Evolutionary conservation across 2,797 vertebrate species (phyloP).

Genomic region (Enteromius trimaculatus): DNA sequence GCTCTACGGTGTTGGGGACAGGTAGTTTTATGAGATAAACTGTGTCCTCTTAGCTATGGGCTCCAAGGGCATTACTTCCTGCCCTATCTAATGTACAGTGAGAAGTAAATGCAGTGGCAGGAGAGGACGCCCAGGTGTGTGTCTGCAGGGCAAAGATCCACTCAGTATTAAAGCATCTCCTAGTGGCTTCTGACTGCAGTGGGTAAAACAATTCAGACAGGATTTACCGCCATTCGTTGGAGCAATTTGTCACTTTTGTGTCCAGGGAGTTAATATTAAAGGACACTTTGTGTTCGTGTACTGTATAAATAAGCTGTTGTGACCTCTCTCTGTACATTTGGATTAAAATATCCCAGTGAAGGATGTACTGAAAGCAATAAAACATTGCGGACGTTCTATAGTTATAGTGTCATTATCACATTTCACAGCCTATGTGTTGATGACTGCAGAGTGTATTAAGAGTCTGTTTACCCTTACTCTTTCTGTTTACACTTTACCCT

Average conservation of each 20-base stretch:
- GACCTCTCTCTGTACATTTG: slow-evolving; percentile 15
- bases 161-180: slow-evolving; percentile 55
- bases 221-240: slow-evolving; percentile 16
- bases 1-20: slow-evolving; percentile 61
- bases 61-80: slow-evolving; percentile 62
- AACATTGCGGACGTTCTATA: background rate
- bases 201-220: slow-evolving; percentile 42
- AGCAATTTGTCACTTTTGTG: slow-evolving; percentile 27
- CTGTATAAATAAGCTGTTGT: slow-evolving; percentile 10
- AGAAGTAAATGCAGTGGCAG: slow-evolving; percentile 51
- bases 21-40: slow-evolving; percentile 71
- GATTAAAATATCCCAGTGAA: slow-evolving; percentile 31
- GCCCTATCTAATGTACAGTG: slow-evolving; percentile 65
- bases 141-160: slow-evolving; percentile 57
- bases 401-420: slow-evolving; percentile 20
- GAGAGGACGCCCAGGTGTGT: slow-evolving; percentile 59
- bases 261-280: slow-evolving; percentile 28
- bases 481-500: slow-evolving; percentile 28
- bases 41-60: slow-evolving; percentile 59
- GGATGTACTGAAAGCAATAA: slow-evolving; percentile 29
- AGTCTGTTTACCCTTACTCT: slow-evolving; percentile 1
- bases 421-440: slow-evolving; percentile 29
- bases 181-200: slow-evolving; percentile 58
- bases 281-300: slow-evolving; percentile 21
- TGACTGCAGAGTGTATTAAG: slow-evolving; percentile 18